phyloP scores from a whole-genome alignment of 2,113 vertebrate species.

The Tragelaphus buxtoni region DNA sequence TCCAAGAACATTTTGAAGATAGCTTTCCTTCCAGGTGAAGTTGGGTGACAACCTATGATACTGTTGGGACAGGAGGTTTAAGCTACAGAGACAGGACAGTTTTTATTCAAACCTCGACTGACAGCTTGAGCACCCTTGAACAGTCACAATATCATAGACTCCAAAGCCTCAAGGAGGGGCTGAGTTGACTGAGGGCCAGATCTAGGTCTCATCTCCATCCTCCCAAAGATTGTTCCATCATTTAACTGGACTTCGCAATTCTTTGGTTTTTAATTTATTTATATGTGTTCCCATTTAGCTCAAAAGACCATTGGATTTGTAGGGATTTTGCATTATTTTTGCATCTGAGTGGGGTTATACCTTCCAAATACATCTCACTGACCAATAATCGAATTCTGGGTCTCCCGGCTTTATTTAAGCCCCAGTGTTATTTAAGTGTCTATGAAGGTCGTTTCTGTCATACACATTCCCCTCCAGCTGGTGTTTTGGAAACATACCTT shows the following conservation, averaged over 20 bases:
- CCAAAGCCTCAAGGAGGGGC: neutral
- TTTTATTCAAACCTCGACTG: neutral
- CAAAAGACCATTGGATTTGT: neutral
- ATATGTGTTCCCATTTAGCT: neutral
- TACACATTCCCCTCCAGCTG: rapidly evolving
- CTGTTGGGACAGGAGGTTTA: neutral
- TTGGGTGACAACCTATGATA: neutral
- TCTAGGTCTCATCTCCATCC: neutral
- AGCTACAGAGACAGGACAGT: neutral
- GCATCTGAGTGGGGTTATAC: neutral
- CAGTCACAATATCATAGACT: neutral
- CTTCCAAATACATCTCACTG: neutral
- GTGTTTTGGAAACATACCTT: constrained; percentile 73
- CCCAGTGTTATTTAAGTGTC: neutral
- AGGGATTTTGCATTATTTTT: neutral
- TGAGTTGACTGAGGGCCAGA: neutral
- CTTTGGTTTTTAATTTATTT: neutral
- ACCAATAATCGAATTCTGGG: neutral
- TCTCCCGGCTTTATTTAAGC: neutral
- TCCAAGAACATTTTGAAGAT: neutral
- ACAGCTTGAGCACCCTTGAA: neutral
- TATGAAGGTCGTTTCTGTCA: neutral
- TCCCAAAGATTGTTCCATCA: neutral
- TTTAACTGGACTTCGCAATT: neutral
- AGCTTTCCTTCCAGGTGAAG: neutral